These are phyloP conservation scores for Hypolimnas misippus DNA, from an alignment of 2,888 invertebrate species.

Conservation along the genomic window DNA sequence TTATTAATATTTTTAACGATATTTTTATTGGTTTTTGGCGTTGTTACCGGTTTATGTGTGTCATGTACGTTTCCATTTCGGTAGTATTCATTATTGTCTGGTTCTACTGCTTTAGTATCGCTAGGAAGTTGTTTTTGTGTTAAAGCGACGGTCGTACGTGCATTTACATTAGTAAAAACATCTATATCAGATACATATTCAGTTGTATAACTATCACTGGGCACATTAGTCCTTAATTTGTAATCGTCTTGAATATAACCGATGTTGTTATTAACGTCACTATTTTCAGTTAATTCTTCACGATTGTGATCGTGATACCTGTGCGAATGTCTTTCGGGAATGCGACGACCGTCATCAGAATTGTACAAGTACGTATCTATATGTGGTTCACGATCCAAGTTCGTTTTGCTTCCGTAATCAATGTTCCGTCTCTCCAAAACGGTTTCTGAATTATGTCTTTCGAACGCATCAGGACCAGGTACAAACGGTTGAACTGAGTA, in stretches of 20 bases:
- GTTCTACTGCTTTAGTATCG: not conserved
- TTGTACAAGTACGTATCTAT: not conserved
- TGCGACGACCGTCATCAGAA: not conserved
- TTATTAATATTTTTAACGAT: not conserved
- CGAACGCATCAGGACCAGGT: not conserved
- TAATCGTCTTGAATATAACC: not conserved
- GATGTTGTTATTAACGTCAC: not conserved
- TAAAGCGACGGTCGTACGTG: not conserved
- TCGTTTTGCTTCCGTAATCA: not conserved
- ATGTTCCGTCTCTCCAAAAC: constrained; percentile 1
- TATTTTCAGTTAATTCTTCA: not conserved
- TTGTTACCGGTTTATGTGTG: not conserved
- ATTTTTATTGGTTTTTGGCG: not conserved
- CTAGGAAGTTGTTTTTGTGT: not conserved
- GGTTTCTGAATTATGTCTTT: not conserved
- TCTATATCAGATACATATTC: not conserved
- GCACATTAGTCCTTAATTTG: not conserved
- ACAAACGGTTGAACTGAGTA: constrained; percentile 11
- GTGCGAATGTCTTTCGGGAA: not conserved
- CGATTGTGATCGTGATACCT: not conserved
- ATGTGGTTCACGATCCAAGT: not conserved
- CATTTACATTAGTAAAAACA: not conserved
- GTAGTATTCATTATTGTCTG: not conserved
- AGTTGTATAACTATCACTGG: not conserved
- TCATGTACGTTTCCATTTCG: not conserved